Evolutionary conservation across 2,113 vertebrate species (phyloP).

Genomic region (Polypterus senegalus): DNA sequence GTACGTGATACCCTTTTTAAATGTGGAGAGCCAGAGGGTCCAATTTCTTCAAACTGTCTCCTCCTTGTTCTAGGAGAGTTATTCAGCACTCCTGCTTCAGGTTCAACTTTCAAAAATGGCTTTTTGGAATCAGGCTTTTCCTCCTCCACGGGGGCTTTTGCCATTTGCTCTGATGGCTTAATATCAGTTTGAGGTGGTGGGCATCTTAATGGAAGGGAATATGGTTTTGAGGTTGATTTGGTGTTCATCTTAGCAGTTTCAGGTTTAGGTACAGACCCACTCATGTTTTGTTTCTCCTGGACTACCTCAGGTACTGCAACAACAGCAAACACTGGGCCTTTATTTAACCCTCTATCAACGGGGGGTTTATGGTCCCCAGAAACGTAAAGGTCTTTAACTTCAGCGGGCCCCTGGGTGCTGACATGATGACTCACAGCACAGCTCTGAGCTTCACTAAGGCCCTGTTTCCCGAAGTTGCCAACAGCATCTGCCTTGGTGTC

Average conservation of each 20-base stretch:
- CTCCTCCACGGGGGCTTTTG: constrained; percentile 9
- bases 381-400: constrained; percentile 32
- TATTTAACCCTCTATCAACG: constrained; percentile 9
- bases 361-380: constrained; percentile 20
- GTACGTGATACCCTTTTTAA: constrained; percentile 30
- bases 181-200: constrained; percentile 19
- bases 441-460: not conserved
- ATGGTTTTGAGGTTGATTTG: constrained; percentile 47
- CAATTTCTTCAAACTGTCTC: constrained; percentile 18
- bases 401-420: no score
- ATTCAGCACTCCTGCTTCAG: not conserved
- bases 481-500: not conserved
- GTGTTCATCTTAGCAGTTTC: no score
- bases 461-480: not conserved
- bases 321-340: constrained; percentile 33
- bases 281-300: no score
- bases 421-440: no score
- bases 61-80: constrained; percentile 25
- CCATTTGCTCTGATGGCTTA: constrained; percentile 16
- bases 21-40: constrained; percentile 28
- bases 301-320: constrained; percentile 9
- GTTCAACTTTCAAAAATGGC: not conserved
- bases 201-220: constrained; percentile 57
- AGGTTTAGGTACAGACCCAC: constrained; percentile 10
- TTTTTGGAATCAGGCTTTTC: constrained; percentile 5